Base-by-base conservation (phyloP, 1,140 invertebrate species). In the Antheraea pernyi region DNA sequence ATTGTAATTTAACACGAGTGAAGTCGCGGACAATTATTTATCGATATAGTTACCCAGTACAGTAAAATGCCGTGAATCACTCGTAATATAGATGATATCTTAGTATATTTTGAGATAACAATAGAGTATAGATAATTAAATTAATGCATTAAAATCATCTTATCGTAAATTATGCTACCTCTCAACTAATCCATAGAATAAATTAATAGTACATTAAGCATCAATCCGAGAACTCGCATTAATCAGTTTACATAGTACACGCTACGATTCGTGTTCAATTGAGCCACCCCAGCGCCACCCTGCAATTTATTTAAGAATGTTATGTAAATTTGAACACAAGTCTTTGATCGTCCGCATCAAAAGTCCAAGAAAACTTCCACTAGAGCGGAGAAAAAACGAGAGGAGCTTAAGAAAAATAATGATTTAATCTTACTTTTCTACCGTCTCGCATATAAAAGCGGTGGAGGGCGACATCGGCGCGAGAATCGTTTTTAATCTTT, bases 401-500 rank as follows among this genome's bases (percentile, higher is more conserved):
- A 87, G 86, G 76, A 87, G 90, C 90, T 92, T 90, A 89, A 90
- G 88, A 91, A 92, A 92, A 92, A 92, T 92, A 92, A 92, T 92
- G 90, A 92, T 89, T 91, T 92, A 92, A 92, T 92, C 90, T 89
- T 80, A 83, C 86, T 91, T 91, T 88, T 81, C 86, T 53, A 83
- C 86, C 75, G 86, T 86, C 87, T 82, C 88, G 90, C 90, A 92
- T 92, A 92, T 91, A 89, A 92, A 91, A 85, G 86, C 69, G 75
- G 75, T 72, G 77, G 77, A 72, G 76, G 76, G 71, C 42, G 74
- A 82, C 80, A 76, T 61, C 65, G 83, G 76, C 74, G 84, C 83
- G 80, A 88, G 89, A 92, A 92, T 91, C 91, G 92, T 88, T 93
- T 93, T 93, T 93, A 93, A 93, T 93, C 92, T 93, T 93, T 93